A percentile compares a stretch with the other conserved stretches of the same genome.
Evolutionary conservation across 2,797 vertebrate species (phyloP).

Genomic region (Sebastolobus altivelis): DNA sequence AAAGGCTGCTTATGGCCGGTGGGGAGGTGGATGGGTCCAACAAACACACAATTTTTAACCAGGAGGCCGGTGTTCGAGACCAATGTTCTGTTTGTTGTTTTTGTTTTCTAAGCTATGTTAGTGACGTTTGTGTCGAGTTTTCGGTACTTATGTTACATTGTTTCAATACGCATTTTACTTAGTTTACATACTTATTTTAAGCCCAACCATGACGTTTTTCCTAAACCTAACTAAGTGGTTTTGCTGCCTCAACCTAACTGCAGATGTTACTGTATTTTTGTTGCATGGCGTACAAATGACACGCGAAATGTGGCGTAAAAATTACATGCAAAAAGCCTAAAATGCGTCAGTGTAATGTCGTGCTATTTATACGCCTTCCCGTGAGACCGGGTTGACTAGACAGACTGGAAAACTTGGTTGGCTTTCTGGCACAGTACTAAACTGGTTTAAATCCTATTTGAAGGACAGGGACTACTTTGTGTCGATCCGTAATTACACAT

Average conservation of each 20-base stretch:
- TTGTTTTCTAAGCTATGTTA: background rate
- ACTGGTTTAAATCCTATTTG: background rate
- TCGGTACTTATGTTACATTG: background rate
- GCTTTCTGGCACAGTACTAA: background rate
- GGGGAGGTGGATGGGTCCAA: too few species aligned
- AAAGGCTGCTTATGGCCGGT: too few species aligned
- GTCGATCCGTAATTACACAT: background rate
- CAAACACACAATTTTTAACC: too few species aligned
- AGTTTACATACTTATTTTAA: background rate
- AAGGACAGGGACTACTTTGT: background rate
- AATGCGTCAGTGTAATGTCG: too few species aligned
- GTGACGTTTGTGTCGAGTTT: background rate
- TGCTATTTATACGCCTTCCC: too few species aligned
- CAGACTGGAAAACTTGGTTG: background rate
- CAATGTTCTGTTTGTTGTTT: background rate
- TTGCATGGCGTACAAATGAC: too few species aligned
- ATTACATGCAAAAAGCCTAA: too few species aligned
- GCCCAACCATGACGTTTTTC: too few species aligned
- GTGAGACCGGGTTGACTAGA: background rate
- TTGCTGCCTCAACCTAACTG: too few species aligned
- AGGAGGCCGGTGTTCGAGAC: too few species aligned
- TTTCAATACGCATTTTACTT: background rate
- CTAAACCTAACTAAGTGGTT: too few species aligned
- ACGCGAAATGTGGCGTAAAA: accelerated
- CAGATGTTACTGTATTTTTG: too few species aligned